Evolutionary conservation across 1,140 invertebrate genomes (phyloP), one percentile per base, ranked within the genome.

Genomic region (Dendrolimus punctatus): DNA sequence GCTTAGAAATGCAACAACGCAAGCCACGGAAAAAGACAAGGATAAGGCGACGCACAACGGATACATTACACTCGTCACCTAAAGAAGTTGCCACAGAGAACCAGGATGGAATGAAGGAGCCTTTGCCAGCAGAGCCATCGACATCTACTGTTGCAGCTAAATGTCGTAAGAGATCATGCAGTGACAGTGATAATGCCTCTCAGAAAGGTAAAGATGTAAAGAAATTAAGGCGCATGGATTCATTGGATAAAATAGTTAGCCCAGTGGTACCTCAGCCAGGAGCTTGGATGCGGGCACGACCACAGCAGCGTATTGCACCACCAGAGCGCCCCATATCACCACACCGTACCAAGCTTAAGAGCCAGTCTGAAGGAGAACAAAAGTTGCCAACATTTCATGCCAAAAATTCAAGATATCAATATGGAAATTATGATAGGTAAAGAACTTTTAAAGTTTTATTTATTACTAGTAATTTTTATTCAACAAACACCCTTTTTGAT

Each of bases 341-440:
- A 40, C 73, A 82, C 53, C 68, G 77, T 44, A 66, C 73, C 44
- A 84, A 74, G 60, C 58, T 64, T 6, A 83, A 74, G 58, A 74
- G 67, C 46, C 58, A 66, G 6, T 62, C 71, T 48, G 80, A 80
- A 71, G 58, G 71, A 60, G 68, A 87, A 70, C 84, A 88, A 58
- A 87, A 86, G 46, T 68, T 91, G 76, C 93, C 93, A 7, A 92
- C 91, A 50, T 94, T 95, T 80, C 91, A 92, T 63, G 88, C 90
- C 5, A 93, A 93, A 80, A 92, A 94, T 73, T 89, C 91, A 49
- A 89, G 90, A 70, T 99, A 96, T 86, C 94, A 95, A 56, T 98
- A 95, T 90, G 98, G 98, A 44, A 99, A 99, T 87, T 99, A 98
- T 83, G 95, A 96, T 76, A 93, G 95, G 91, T 92, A 77, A 74